Evolutionary conservation across 2,888 invertebrate species (phyloP), one percentile per base, ranked within the genome.

Genomic region (Epistrophe eligans): DNA sequence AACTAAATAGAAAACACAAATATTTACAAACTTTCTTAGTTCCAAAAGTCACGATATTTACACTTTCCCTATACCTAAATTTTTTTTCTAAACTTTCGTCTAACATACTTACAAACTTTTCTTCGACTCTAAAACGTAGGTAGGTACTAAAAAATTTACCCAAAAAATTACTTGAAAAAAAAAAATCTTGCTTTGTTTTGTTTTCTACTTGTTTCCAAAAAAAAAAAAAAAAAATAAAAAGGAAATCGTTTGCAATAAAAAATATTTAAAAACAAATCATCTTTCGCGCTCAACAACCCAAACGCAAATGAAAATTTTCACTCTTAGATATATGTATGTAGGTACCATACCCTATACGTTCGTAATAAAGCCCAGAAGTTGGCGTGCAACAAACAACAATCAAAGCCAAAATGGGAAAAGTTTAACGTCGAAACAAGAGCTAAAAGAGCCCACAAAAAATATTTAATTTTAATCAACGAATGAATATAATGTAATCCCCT

Each of bases 181-280:
- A 9, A 52, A 28, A 43, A 3, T 8, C 5, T 24, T 24, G 13
- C 24, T 4, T 55, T 28, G 7, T 35, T 45, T 52, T 4, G 9
- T 15, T 32, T 17, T n/a, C 3, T 35, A 60, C 70, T 32, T 32
- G 32, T 7, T 32, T 24, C 32, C 32, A 2, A 66, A 72, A 72
- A 43, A 64, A 79, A 82, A 82, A 9, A 66, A 72, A 72, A 43
- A 66, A 79, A 79, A 87, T 9, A 7, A 66, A 72, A 72, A 43
- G 3, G 58, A 79, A 83, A 83, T 79, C 60, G 82, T 57, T 82
- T 79, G 71, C 83, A 72, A 83, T 83, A 76, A 76, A 67, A 83
- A 79, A 87, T 87, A 79, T 87, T 87, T 83, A 87, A 87, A 79
- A 83, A 83, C 87, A 87, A 87, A 87, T 87, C 83, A 87, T 87